These are phyloP conservation scores for Parascotia fuliginaria DNA, from an alignment of 2,888 invertebrate species.

Conservation along the genomic window DNA sequence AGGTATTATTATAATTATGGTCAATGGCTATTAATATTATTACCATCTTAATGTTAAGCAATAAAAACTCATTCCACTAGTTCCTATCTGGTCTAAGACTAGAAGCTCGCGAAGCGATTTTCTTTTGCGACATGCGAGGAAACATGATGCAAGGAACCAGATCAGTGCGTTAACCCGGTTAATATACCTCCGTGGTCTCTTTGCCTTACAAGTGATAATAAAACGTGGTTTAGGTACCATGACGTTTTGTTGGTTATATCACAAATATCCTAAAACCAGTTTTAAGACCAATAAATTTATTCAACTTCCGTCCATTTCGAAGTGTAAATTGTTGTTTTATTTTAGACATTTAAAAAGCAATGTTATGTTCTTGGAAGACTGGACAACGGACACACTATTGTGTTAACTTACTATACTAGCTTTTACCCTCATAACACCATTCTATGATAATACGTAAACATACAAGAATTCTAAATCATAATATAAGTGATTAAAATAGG, in stretches of 20 bases:
- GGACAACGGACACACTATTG: conserved; percentile 41
- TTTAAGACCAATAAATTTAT: conserved; percentile 63
- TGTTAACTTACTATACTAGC: conserved; percentile 48
- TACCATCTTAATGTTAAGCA: too few species aligned
- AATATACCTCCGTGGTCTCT: neutral
- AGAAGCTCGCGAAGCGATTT: too few species aligned
- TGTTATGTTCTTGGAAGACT: conserved; percentile 62
- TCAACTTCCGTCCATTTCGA: conserved; percentile 65
- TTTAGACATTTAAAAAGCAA: conserved; percentile 71
- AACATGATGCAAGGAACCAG: too few species aligned
- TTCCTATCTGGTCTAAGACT: too few species aligned
- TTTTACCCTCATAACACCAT: conserved; percentile 26
- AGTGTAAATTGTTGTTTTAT: conserved; percentile 72
- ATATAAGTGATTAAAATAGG: too few species aligned
- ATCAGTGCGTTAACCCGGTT: too few species aligned
- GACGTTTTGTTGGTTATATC: conserved; percentile 9
- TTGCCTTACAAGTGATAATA: neutral
- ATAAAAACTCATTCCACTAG: too few species aligned
- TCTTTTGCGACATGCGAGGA: too few species aligned
- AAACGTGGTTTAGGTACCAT: neutral
- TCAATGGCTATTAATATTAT: too few species aligned
- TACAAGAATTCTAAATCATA: neutral
- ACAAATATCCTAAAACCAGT: conserved; percentile 40
- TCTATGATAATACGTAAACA: conserved; percentile 6
- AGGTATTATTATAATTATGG: too few species aligned